Conservation (phyloP, 2,797 vertebrate species). For the Pseudocheirus occidentalis region DNA sequence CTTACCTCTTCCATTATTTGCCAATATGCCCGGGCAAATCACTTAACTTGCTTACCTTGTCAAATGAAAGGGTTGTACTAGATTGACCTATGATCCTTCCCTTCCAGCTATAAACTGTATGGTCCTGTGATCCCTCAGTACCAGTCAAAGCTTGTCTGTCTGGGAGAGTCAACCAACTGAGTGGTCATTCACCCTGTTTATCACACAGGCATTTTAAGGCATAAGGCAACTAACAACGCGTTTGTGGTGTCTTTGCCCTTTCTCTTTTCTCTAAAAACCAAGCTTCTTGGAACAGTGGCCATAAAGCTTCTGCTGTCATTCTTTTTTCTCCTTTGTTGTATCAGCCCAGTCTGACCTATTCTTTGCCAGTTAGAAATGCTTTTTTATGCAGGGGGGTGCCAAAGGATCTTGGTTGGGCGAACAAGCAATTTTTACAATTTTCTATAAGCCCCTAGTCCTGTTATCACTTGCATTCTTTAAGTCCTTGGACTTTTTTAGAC, state of each 20-base stretch:
- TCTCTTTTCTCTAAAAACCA: neutral
- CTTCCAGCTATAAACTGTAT: neutral
- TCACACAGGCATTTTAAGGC: neutral
- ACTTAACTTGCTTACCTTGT: neutral
- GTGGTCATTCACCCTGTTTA: too few relatives aligned
- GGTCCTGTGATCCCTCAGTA: neutral
- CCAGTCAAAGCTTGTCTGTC: neutral
- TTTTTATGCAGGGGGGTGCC: neutral
- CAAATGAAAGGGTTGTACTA: neutral
- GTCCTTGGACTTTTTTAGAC: neutral
- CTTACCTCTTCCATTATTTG: neutral
- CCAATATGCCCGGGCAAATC: neutral
- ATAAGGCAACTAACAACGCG: neutral
- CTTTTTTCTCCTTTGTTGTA: neutral
- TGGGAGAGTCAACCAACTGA: too few relatives aligned
- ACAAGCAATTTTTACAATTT: neutral
- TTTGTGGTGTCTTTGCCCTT: too few relatives aligned
- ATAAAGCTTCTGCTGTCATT: neutral
- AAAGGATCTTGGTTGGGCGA: neutral
- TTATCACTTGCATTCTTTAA: neutral
- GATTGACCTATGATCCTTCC: neutral
- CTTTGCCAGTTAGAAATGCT: neutral
- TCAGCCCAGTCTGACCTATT: neutral
- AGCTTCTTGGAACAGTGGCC: neutral
- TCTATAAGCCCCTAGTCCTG: neutral